phyloP scores from a whole-genome alignment of 2,797 vertebrate species.

The Neoniphon sammara region DNA sequence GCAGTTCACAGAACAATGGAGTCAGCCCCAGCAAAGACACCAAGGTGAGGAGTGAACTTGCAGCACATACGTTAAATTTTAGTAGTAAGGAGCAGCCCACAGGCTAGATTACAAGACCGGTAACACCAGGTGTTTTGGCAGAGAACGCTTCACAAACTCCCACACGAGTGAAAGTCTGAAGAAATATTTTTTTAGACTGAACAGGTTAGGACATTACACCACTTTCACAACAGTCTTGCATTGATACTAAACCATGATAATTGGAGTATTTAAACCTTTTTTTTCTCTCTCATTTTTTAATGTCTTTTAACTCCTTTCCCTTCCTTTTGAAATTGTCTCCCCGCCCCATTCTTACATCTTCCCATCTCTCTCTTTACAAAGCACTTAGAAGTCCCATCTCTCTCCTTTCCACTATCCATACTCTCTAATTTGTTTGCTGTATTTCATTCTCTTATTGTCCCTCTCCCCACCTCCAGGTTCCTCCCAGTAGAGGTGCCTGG shows the following conservation, averaged over 20 bases:
- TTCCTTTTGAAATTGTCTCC: not conserved
- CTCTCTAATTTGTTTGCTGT: not conserved
- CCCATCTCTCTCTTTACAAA: not conserved
- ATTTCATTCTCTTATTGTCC: not conserved
- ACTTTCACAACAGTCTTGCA: not conserved
- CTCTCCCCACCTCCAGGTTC: slow-evolving; percentile 70
- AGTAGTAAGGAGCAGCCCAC: not conserved
- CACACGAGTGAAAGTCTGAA: too few relatives aligned
- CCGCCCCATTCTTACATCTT: too few relatives aligned
- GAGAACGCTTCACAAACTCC: too few relatives aligned
- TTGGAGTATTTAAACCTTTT: not conserved
- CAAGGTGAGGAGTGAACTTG: slow-evolving; percentile 72
- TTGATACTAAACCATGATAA: not conserved
- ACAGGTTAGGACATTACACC: not conserved
- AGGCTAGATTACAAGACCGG: too few relatives aligned
- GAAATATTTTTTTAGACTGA: too few relatives aligned
- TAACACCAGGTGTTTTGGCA: too few relatives aligned
- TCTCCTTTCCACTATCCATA: not conserved
- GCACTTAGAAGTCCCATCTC: too few relatives aligned
- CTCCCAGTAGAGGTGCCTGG: slow-evolving; percentile 76
- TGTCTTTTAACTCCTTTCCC: not conserved
- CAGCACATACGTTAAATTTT: not conserved
- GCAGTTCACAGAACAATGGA: slow-evolving; percentile 82
- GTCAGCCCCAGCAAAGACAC: slow-evolving; percentile 82
- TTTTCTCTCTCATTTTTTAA: not conserved